These are phyloP conservation scores for Anas capensis DNA, from an alignment of 2,797 vertebrate species.

Conservation along the genomic window DNA sequence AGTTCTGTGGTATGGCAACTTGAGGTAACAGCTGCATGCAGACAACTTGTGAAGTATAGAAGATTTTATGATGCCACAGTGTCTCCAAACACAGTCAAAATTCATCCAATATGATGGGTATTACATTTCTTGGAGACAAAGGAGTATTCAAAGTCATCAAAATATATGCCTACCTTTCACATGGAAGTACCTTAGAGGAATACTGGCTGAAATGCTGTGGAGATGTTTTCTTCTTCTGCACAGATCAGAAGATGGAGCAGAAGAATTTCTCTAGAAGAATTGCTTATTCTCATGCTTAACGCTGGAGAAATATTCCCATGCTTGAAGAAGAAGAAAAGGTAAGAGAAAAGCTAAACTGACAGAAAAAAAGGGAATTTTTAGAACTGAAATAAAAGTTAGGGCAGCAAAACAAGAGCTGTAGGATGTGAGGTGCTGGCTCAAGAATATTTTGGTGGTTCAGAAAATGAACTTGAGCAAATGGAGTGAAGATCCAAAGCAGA, in stretches of 20 bases:
- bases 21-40: neutral
- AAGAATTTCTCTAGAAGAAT: neutral
- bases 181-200: neutral
- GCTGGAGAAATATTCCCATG: neutral
- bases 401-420: neutral
- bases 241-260: neutral
- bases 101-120: neutral
- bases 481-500: neutral
- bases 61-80: neutral
- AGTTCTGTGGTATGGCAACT: neutral
- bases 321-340: neutral
- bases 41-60: neutral
- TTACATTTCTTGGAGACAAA: neutral
- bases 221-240: neutral
- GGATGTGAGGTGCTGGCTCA: neutral
- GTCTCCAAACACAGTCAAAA: neutral
- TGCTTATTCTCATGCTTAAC: neutral
- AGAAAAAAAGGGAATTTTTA: neutral
- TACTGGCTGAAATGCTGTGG: neutral
- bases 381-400: neutral
- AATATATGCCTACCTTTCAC: neutral
- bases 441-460: neutral
- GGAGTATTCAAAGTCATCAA: neutral
- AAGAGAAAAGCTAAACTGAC: neutral
- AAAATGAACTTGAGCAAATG: neutral